phyloP scores from a whole-genome alignment of 2,888 invertebrate genomes.

The Andrena bicolor region DNA sequence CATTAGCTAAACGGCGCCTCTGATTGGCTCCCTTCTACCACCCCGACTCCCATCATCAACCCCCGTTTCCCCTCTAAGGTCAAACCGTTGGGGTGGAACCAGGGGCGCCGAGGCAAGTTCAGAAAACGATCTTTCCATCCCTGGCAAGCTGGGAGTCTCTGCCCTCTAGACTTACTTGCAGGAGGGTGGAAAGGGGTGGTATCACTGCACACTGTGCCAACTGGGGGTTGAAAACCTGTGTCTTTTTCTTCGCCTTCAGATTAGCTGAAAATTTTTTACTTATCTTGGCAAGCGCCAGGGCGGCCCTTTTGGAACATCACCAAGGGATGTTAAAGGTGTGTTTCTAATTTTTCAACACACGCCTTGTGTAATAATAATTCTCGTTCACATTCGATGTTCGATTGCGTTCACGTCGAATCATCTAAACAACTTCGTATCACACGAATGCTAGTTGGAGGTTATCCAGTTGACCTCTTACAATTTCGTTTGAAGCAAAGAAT shows the following conservation, averaged over 20 bases:
- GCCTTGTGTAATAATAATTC: too few relatives aligned
- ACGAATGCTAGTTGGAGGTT: background rate
- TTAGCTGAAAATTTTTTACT: background rate
- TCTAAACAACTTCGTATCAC: background rate
- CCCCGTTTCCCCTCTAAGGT: constrained; percentile 34
- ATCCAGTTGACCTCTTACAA: background rate
- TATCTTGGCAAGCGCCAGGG: background rate
- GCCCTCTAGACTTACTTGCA: background rate
- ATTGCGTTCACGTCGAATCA: background rate
- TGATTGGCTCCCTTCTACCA: constrained; percentile 72
- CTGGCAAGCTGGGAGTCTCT: background rate
- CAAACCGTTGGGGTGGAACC: constrained; percentile 43
- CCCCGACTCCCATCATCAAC: constrained; percentile 36
- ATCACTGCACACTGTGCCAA: background rate
- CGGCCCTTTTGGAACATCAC: background rate
- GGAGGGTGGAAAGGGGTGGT: constrained; percentile 2
- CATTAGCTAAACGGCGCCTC: constrained; percentile 77
- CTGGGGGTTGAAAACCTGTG: background rate
- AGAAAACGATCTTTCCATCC: constrained; percentile 31
- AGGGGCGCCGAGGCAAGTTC: constrained; percentile 9
- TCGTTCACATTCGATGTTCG: background rate
- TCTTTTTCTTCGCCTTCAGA: background rate
- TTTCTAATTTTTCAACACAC: too few relatives aligned
- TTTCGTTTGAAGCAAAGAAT: background rate
- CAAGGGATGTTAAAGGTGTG: too few relatives aligned